These are phyloP conservation scores for Sorex araneus DNA, from an alignment of 2,113 vertebrate species.

Conservation along the genomic window DNA sequence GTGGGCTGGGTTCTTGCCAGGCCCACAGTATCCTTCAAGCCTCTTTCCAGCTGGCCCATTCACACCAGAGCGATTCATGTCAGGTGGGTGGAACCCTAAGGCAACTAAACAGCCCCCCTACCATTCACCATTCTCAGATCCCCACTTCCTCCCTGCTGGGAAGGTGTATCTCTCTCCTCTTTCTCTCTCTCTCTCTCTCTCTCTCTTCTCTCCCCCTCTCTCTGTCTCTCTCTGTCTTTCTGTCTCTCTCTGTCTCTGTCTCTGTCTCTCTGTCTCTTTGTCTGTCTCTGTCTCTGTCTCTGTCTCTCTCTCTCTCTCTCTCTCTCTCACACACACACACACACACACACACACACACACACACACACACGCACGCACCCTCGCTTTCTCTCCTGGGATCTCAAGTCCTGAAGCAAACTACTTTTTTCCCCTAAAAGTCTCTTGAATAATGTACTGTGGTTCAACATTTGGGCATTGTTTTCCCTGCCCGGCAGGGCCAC, in stretches of 20 bases:
- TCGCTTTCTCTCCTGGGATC: neutral
- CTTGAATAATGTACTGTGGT: too few relatives aligned
- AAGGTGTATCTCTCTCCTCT: neutral
- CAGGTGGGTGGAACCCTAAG: slow-evolving; percentile 13
- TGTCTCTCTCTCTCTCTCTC: too few relatives aligned
- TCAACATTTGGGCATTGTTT: neutral
- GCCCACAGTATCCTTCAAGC: slow-evolving; percentile 29
- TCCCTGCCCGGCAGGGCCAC: neutral
- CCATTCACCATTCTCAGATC: slow-evolving; percentile 20
- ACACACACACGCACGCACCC: too few relatives aligned
- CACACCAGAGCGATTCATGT: slow-evolving; percentile 56
- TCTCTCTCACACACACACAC: too few relatives aligned
- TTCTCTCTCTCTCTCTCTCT: too few relatives aligned
- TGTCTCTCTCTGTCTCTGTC: too few relatives aligned
- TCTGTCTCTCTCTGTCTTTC: too few relatives aligned
- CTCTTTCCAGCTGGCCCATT: slow-evolving; percentile 78
- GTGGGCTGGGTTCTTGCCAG: neutral
- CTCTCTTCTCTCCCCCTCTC: too few relatives aligned
- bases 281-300: neutral
- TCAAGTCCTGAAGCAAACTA: slow-evolving; percentile 59
- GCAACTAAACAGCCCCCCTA: neutral
- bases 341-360: too few relatives aligned
- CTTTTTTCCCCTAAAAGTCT: slow-evolving; percentile 30
- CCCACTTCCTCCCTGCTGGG: neutral
- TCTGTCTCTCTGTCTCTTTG: too few relatives aligned